Evolutionary conservation across 2,888 invertebrate species (phyloP), one percentile per base, ranked within the genome.

Genomic region (Gibbula magus): DNA sequence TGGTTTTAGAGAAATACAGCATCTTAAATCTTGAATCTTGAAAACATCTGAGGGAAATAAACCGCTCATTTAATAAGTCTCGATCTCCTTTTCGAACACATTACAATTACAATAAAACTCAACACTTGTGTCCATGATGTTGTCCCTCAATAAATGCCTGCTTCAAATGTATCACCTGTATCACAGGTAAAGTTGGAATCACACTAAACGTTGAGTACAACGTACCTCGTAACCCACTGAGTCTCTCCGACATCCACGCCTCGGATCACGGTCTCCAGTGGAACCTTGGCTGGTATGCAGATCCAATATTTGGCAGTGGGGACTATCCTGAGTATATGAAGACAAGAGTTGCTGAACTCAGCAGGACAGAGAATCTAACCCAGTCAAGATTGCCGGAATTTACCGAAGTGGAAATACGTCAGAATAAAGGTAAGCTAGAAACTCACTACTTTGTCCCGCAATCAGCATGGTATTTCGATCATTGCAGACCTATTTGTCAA

Each of bases 311-410:
- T 75, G 88, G 90, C n/a, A 83, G 89, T 79, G 92, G 92, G 13
- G 95, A 96, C 92, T 96, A 91, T 56, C 89, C 90, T n/a, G 84
- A 85, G 10, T 78, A 87, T 0, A 90, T 91, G 90, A 89, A 88
- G 66, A 52, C 75, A 16, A 81, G 79, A 22, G 82, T 91, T 0
- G 84, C 54, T 18, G 83, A 84, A 16, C 87, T 88, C 66, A 91
- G 91, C 80, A 54, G 66, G 20, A 74, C 76, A 18, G 88, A 90
- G 70, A 87, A 88, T 4, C 84, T 83, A 5, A 77, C 75, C 0
- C 25, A 80, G 13, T 90, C 91, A 2, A 84, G 91, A 77, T 84
- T 93, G 35, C 92, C 92, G 0, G 84, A 83, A 75, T 92, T 93
- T 77, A 91, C 91, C 4, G 79, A 82, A 0, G 85, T 87, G 3